phyloP scores from a whole-genome alignment of 2,113 vertebrate genomes.

The Rattus rattus region DNA sequence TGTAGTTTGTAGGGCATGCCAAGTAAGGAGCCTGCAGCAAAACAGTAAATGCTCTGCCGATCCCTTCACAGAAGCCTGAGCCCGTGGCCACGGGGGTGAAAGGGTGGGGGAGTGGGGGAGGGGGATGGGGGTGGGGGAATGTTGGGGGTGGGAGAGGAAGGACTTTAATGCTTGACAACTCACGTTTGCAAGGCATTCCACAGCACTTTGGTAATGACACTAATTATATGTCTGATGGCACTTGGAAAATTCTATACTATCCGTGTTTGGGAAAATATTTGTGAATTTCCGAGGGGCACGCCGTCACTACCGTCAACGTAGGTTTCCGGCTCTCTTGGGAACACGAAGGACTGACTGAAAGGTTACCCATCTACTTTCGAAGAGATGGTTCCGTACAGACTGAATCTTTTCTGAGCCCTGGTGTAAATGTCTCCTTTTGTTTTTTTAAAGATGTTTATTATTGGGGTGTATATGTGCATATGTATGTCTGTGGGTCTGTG shows the following conservation, averaged over 20 bases:
- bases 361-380: neutral
- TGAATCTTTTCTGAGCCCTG: neutral
- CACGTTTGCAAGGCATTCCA: neutral
- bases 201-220: neutral
- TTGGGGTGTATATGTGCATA: neutral
- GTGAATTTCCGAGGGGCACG: neutral
- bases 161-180: neutral
- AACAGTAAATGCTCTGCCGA: neutral
- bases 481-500: neutral
- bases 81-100: neutral
- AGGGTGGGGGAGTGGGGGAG: no score
- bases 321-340: slow-evolving; percentile 12
- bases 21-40: neutral
- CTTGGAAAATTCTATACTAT: neutral
- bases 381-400: neutral
- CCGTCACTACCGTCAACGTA: no score
- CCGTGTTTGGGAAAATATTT: neutral
- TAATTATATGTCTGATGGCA: neutral
- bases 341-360: neutral
- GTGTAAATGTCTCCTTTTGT: neutral
- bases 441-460: neutral
- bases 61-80: neutral
- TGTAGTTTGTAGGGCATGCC: neutral
- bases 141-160: neutral
- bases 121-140: no score